Conservation (phyloP, 1,140 invertebrate species). For the Mercenaria mercenaria region DNA sequence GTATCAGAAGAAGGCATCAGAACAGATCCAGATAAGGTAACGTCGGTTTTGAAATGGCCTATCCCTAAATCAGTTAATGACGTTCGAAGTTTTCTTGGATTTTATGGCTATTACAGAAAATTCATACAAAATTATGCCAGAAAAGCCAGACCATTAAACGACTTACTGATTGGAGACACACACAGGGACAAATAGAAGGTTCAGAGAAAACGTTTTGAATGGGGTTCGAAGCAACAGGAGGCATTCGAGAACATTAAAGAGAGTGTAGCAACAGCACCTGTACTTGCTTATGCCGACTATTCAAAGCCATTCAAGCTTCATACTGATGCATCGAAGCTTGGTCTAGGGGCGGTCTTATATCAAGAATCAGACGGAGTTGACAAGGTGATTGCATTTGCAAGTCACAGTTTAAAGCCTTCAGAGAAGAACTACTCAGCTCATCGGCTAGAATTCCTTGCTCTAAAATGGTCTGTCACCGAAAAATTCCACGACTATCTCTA, state of each 20-base stretch:
- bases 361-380: conserved; percentile 79
- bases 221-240: too few species aligned
- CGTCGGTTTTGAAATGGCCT: not conserved
- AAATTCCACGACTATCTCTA: not conserved
- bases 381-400: conserved; percentile 69
- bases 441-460: too few species aligned
- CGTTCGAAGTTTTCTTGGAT: not conserved
- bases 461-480: too few species aligned
- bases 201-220: not conserved
- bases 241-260: conserved; percentile 73
- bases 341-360: conserved; percentile 85
- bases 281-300: conserved; percentile 79
- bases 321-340: conserved; percentile 84
- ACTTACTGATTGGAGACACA: not conserved
- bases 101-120: not conserved
- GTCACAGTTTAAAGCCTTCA: conserved; percentile 32
- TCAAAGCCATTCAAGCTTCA: too few species aligned
- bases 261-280: conserved; percentile 68
- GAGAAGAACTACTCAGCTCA: too few species aligned
- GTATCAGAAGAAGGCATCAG: not conserved
- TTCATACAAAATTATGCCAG: too few species aligned
- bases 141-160: too few species aligned
- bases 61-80: not conserved
- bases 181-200: not conserved
- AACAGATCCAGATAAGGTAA: too few species aligned